Evolutionary conservation across 1,140 invertebrate species (phyloP), one percentile per base, ranked within the genome.

Genomic region (Choristoneura fumiferana): DNA sequence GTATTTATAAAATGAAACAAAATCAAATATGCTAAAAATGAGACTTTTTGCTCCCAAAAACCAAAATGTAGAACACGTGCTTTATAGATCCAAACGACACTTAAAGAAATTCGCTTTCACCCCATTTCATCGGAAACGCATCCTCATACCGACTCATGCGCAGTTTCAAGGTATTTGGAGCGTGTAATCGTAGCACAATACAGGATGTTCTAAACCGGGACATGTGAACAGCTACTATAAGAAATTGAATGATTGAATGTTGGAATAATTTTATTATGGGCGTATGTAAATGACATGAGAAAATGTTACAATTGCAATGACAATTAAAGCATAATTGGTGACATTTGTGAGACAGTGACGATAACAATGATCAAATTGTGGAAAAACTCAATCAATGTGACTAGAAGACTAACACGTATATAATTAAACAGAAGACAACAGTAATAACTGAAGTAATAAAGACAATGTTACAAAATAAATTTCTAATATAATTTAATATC

Each of bases 101-200:
- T 49, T 49, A 29, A 49, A 49, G 43, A 49, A 49, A 49, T 49
- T 49, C 43, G 43, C 43, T 49, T 49, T 49, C 43, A 49, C 43
- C 17, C 43, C 43, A 49, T 49, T 49, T 22, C 36, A 36, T 54
- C 53, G 53, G 53, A 54, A 54, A 54, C 17, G 33, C 53, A 54
- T 54, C 53, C 53, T 35, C 36, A 33, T 45, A 63, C 36, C 65
- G 54, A 56, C 45, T 67, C 58, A 60, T 52, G 57, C 12, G 61
- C 57, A 62, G 58, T 68, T 66, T 70, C 56, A 29, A 53, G 54
- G 45, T 56, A 76, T 71, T 65, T 59, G 74, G 73, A 78, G 71
- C 76, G 67, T 76, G 69, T 72, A 74, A 72, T 76, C 45, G 61
- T 39, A n/a, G 34, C 13, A 54, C 53, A 54, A 54, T 54, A 52